Percentiles rank a stretch among this genome's conserved stretches.
Conservation (phyloP, 2,797 vertebrate species). For the Enoplosus armatus region DNA sequence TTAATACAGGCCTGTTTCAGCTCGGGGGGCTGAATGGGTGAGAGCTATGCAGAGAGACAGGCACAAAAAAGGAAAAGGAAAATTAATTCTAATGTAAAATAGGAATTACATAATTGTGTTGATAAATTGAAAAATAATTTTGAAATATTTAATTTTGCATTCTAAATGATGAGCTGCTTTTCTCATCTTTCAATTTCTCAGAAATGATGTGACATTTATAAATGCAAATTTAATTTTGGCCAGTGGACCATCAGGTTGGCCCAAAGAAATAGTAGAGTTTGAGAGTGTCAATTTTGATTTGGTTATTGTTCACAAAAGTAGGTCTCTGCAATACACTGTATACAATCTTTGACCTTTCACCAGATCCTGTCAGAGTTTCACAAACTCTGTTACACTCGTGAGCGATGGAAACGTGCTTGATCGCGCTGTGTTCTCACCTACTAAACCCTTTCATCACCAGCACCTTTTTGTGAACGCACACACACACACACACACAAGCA, state of each 20-base stretch:
- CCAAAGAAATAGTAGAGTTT: not conserved
- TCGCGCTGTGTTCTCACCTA: slow-evolving; percentile 33
- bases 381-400: slow-evolving; percentile 52
- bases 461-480: slow-evolving; percentile 22
- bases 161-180: not conserved
- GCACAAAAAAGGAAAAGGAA: not conserved
- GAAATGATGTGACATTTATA: no score
- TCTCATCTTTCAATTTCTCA: not conserved
- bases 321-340: not conserved
- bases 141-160: not conserved
- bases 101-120: not conserved
- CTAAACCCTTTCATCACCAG: slow-evolving; percentile 47
- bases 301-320: not conserved
- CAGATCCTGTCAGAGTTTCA: slow-evolving; percentile 46
- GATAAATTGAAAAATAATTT: slow-evolving; percentile 1
- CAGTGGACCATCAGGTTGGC: not conserved
- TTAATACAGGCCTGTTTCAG: slow-evolving; percentile 59
- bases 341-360: slow-evolving; percentile 51
- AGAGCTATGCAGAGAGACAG: slow-evolving; percentile 41
- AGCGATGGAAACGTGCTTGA: slow-evolving; percentile 14
- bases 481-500: not conserved
- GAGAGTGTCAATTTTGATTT: not conserved
- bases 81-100: not conserved
- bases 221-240: not conserved
- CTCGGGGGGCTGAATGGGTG: slow-evolving; percentile 54